phyloP scores from a whole-genome alignment of 2,888 invertebrate genomes.

The Protodeltote pygarga region DNA sequence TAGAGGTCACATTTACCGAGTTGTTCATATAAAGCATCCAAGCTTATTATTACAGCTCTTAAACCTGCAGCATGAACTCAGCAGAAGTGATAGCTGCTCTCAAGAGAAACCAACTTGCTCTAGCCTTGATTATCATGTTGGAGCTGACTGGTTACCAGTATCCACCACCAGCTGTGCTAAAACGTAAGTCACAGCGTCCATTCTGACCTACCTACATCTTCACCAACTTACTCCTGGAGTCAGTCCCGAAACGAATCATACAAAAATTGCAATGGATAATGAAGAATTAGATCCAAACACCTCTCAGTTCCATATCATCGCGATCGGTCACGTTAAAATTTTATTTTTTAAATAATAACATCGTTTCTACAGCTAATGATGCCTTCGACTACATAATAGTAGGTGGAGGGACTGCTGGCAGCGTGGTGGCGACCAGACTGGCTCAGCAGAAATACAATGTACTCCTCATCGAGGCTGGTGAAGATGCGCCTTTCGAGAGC shows the following conservation, averaged over 20 bases:
- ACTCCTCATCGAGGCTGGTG: slow-evolving; percentile 49
- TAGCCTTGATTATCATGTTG: background rate
- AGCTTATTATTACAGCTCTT: background rate
- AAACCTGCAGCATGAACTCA: slow-evolving; percentile 5
- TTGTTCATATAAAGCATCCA: no score
- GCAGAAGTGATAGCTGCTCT: background rate
- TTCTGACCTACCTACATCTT: no score
- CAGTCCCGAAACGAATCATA: no score
- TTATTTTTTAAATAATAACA: no score
- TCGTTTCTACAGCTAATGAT: slow-evolving; percentile 6
- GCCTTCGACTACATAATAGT: slow-evolving; percentile 55
- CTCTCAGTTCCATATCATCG: no score
- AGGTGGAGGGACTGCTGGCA: slow-evolving; percentile 58
- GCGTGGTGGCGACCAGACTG: slow-evolving; percentile 47
- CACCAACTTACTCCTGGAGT: no score
- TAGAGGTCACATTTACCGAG: no score
- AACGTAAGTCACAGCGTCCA: slow-evolving; percentile 5
- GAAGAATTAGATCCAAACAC: no score
- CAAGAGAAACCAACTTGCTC: slow-evolving; percentile 3
- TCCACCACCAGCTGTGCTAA: slow-evolving; percentile 16
- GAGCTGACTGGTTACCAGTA: slow-evolving; percentile 18
- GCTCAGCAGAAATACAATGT: slow-evolving; percentile 32
- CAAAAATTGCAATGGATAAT: no score
- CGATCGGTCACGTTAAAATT: no score
- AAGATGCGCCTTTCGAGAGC: slow-evolving; percentile 38